Conservation (phyloP, 2,888 invertebrate genomes). For the Perithous albicinctus region DNA sequence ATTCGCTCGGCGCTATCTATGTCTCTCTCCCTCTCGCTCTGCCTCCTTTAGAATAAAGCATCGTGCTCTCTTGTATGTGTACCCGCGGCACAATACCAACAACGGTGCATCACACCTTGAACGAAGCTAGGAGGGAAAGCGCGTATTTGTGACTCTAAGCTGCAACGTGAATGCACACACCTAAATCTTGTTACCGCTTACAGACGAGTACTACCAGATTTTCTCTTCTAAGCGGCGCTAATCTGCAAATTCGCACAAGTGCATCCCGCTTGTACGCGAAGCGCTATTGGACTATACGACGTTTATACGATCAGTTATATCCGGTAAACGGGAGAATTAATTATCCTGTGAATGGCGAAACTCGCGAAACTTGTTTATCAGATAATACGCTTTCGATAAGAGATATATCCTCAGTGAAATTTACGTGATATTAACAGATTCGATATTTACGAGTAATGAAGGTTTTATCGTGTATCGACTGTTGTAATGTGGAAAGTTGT, state of each 20-base stretch:
- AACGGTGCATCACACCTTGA: constrained; percentile 25
- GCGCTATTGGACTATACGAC: not conserved
- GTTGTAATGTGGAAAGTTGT: not conserved
- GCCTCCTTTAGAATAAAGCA: constrained; percentile 3
- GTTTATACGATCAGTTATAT: not conserved
- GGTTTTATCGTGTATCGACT: not conserved
- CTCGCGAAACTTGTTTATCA: not conserved
- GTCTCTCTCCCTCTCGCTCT: constrained; percentile 1
- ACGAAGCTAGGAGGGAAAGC: constrained; percentile 48
- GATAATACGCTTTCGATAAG: not conserved
- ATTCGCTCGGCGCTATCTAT: not conserved
- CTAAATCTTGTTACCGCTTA: constrained; percentile 66
- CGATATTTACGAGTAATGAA: not conserved
- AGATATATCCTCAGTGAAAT: not conserved
- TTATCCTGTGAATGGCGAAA: not conserved
- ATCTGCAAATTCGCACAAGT: constrained; percentile 40
- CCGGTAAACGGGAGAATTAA: constrained; percentile 48
- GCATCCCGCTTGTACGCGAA: not conserved
- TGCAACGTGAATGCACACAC: constrained; percentile 58
- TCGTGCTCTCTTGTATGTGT: not conserved
- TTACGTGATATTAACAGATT: not conserved
- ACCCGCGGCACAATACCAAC: not conserved
- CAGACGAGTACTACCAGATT: constrained; percentile 49
- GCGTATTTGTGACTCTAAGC: constrained; percentile 45
- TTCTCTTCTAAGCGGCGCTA: constrained; percentile 53